Evolutionary conservation across 2,113 vertebrate genomes (phyloP).

Genomic region (Argyrosomus japonicus): DNA sequence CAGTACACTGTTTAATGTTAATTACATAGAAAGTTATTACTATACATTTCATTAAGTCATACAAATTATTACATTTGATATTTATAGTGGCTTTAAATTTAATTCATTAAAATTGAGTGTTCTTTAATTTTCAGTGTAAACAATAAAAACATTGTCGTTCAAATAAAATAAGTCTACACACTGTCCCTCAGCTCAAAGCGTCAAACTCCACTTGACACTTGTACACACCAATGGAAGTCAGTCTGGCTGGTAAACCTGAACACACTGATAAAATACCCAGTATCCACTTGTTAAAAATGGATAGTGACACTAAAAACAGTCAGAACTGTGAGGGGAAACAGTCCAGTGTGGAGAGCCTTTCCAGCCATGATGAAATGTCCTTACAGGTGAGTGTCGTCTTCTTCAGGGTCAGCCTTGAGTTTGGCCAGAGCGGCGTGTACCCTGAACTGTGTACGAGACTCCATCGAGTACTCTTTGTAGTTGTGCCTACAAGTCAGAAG

Average conservation of each 20-base stretch:
- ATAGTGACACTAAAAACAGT: slow-evolving; percentile 1
- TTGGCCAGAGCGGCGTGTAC: slow-evolving; percentile 87
- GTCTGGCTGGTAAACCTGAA: neutral
- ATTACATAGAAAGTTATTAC: neutral
- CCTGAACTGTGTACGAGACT: slow-evolving; percentile 88
- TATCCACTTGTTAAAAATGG: neutral
- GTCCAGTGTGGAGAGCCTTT: neutral
- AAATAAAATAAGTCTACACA: slow-evolving; percentile 24
- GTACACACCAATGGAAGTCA: too few species aligned
- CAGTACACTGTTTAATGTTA: too few species aligned
- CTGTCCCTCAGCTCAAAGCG: slow-evolving; percentile 7
- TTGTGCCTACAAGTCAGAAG: slow-evolving; percentile 74
- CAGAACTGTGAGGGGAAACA: neutral
- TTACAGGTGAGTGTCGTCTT: slow-evolving; percentile 77
- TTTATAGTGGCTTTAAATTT: slow-evolving; percentile 32
- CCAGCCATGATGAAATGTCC: neutral
- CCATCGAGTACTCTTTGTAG: slow-evolving; percentile 91
- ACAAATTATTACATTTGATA: slow-evolving; percentile 8
- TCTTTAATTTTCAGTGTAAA: slow-evolving; percentile 26
- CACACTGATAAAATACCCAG: neutral
- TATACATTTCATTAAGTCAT: slow-evolving; percentile 24
- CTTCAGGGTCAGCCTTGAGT: slow-evolving; percentile 84
- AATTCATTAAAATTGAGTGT: slow-evolving; percentile 27
- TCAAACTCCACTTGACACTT: neutral
- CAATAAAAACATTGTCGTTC: slow-evolving; percentile 27